These are phyloP conservation scores for Anguilla marmorata DNA, from an alignment of 2,797 vertebrate species.

Conservation along the genomic window DNA sequence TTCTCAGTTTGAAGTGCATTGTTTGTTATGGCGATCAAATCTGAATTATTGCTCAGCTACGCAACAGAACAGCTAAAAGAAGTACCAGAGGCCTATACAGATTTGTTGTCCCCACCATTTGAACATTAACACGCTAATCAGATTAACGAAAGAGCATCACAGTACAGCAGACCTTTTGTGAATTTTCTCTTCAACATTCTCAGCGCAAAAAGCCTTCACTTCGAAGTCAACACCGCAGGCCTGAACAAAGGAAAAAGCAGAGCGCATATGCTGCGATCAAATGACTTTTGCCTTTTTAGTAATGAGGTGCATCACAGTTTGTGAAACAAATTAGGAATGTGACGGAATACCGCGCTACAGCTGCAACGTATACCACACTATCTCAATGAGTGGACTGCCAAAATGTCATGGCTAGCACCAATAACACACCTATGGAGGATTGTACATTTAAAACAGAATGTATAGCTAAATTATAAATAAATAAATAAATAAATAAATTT, in stretches of 20 bases:
- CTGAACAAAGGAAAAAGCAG: conserved; percentile 61
- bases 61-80: neutral
- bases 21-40: neutral
- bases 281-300: neutral
- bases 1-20: neutral
- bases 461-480: no score
- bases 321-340: neutral
- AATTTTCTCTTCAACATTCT: conserved; percentile 90
- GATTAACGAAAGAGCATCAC: neutral
- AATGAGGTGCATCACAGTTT: neutral
- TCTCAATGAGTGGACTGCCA: neutral
- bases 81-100: neutral
- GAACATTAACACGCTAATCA: neutral
- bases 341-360: neutral
- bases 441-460: neutral
- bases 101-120: neutral
- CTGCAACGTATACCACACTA: neutral
- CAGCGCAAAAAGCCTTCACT: conserved; percentile 92
- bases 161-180: conserved; percentile 82
- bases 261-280: neutral
- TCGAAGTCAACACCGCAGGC: conserved; percentile 96
- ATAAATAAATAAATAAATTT: neutral
- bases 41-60: neutral
- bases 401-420: neutral
- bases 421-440: neutral